Percentiles rank a stretch among this genome's conserved stretches.
phyloP scores from a whole-genome alignment of 2,797 vertebrate genomes.

The Acrossocheilus wenchowensis region DNA sequence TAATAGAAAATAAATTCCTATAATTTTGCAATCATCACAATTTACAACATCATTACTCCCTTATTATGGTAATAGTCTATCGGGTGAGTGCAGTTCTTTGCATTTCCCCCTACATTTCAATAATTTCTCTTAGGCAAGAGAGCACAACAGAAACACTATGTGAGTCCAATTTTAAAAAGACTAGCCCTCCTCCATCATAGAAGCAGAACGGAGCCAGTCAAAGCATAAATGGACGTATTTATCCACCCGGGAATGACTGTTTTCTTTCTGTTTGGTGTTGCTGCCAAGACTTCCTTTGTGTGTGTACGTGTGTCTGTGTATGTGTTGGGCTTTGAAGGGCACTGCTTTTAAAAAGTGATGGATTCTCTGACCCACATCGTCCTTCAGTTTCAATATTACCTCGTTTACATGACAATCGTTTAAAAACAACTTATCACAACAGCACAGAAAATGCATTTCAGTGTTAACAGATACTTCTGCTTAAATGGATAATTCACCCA shows the following conservation, averaged over 20 bases:
- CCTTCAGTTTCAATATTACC: constrained; percentile 33
- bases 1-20: constrained; percentile 32
- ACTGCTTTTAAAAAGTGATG: constrained; percentile 31
- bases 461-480: not conserved
- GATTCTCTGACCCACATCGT: constrained; percentile 54
- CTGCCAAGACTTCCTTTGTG: constrained; percentile 52
- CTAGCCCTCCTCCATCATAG: constrained; percentile 69
- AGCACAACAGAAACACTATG: constrained; percentile 61
- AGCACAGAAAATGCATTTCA: not conserved
- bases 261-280: constrained; percentile 47
- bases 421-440: constrained; percentile 38
- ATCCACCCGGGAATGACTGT: constrained; percentile 66
- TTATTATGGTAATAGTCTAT: constrained; percentile 28
- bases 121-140: constrained; percentile 29
- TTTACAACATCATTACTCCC: constrained; percentile 39
- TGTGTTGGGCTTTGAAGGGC: constrained; percentile 45
- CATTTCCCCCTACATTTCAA: constrained; percentile 37
- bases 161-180: constrained; percentile 69
- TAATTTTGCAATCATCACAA: constrained; percentile 34
- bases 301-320: constrained; percentile 43
- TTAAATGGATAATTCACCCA: not conserved
- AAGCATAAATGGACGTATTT: constrained; percentile 77
- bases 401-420: not conserved
- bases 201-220: constrained; percentile 71
- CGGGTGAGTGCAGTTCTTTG: constrained; percentile 11